A percentile compares a stretch with the other conserved stretches of the same genome.
Conservation (phyloP, 2,888 invertebrate species). For the Pyrrhopygopsis socrates region DNA sequence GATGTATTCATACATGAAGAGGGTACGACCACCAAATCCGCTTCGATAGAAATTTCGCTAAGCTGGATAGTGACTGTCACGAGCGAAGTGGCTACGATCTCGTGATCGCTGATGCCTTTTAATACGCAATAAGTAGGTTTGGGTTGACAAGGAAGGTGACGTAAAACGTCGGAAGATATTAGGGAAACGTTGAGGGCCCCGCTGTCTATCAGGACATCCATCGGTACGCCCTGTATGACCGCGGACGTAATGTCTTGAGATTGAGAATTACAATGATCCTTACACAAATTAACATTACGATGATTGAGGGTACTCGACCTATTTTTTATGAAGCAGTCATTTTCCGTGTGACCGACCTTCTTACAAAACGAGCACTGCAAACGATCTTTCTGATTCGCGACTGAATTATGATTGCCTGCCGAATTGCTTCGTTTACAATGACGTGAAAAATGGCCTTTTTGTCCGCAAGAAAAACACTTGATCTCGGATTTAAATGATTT, state of each 20-base stretch:
- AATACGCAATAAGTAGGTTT: not conserved
- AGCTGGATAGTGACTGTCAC: not conserved
- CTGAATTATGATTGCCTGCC: not conserved
- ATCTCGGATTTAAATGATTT: not conserved
- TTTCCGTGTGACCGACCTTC: not conserved
- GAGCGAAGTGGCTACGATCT: not conserved
- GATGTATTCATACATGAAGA: not conserved
- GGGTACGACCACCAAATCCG: not conserved
- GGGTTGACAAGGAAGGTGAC: not conserved
- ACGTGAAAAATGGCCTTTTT: not conserved
- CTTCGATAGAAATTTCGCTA: not conserved
- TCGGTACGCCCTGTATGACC: not conserved
- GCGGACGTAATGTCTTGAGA: not conserved
- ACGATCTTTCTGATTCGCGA: not conserved
- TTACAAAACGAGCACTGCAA: constrained; percentile 12
- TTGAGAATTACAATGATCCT: not conserved
- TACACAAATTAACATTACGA: constrained; percentile 8
- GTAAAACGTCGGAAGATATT: not conserved
- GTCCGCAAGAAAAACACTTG: not conserved
- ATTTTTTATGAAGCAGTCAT: not conserved
- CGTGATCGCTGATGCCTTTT: not conserved
- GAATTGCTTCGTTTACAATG: not conserved
- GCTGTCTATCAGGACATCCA: constrained; percentile 8
- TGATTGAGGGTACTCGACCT: not conserved
- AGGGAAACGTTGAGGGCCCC: not conserved